A percentile compares a stretch with the other conserved stretches of the same genome.
phyloP scores from a whole-genome alignment of 2,888 invertebrate genomes.

The Eristalinus aeneus region DNA sequence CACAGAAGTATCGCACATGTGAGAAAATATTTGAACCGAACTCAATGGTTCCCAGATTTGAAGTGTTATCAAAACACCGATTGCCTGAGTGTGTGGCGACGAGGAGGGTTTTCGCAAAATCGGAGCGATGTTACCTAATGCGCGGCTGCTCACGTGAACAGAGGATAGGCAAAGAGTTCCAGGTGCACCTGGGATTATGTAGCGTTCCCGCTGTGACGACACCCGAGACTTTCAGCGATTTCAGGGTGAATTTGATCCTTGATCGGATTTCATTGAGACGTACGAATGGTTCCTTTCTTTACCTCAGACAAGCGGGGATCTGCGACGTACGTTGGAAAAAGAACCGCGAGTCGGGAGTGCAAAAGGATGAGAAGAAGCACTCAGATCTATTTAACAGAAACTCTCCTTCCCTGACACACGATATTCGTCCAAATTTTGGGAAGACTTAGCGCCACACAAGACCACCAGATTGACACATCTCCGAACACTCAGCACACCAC shows the following conservation, averaged over 20 bases:
- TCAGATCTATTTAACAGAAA: too few relatives aligned
- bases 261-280: not conserved
- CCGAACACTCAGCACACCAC: not conserved
- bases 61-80: conserved; percentile 24
- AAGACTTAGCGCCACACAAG: not conserved
- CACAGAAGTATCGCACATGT: conserved; percentile 11
- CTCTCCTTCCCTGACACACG: too few relatives aligned
- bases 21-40: not conserved
- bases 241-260: not conserved
- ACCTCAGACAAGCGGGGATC: too few relatives aligned
- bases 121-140: conserved; percentile 4
- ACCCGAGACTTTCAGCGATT: not conserved
- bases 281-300: too few relatives aligned
- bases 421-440: too few relatives aligned
- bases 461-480: not conserved
- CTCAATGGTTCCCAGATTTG: conserved; percentile 1
- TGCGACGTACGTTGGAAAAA: too few relatives aligned
- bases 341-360: too few relatives aligned
- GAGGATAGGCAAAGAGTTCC: not conserved
- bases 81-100: not conserved
- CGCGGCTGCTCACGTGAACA: not conserved
- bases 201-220: not conserved
- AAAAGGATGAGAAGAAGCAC: too few relatives aligned
- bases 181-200: not conserved
- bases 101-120: not conserved